These are phyloP conservation scores for Orchesella cincta DNA, from an alignment of 1,140 invertebrate species.

Conservation along the genomic window DNA sequence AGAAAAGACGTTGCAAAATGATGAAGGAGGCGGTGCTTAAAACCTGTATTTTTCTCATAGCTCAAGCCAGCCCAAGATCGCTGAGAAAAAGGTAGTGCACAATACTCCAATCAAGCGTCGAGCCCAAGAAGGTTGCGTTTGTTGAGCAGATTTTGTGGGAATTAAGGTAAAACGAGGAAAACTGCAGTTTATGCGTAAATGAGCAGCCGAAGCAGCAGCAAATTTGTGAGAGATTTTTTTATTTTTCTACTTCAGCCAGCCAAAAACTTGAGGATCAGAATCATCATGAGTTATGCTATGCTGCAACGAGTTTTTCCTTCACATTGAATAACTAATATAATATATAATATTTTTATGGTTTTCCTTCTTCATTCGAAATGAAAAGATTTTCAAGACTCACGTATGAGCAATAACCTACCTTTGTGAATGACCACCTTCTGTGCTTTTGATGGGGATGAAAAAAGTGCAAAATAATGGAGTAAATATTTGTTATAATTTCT, in stretches of 20 bases:
- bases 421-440: too few species aligned
- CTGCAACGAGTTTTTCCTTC: too few species aligned
- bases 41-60: conserved; percentile 12
- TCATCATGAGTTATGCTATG: too few species aligned
- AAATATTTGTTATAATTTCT: too few species aligned
- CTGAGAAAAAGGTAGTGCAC: too few species aligned
- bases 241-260: neutral
- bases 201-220: neutral
- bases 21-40: conserved; percentile 23
- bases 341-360: too few species aligned
- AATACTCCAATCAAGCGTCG: conserved; percentile 26
- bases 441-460: too few species aligned
- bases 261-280: neutral
- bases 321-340: too few species aligned
- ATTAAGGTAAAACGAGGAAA: conserved; percentile 1
- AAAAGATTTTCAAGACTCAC: neutral
- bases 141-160: neutral
- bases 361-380: too few species aligned
- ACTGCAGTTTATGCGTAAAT: conserved; percentile 23
- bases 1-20: conserved; percentile 8
- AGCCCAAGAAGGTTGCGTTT: neutral
- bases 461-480: too few species aligned
- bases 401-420: too few species aligned
- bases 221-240: neutral
- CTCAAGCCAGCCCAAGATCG: too few species aligned